Base-by-base conservation (phyloP, 2,113 vertebrate species). In the Grammomys surdaster region DNA sequence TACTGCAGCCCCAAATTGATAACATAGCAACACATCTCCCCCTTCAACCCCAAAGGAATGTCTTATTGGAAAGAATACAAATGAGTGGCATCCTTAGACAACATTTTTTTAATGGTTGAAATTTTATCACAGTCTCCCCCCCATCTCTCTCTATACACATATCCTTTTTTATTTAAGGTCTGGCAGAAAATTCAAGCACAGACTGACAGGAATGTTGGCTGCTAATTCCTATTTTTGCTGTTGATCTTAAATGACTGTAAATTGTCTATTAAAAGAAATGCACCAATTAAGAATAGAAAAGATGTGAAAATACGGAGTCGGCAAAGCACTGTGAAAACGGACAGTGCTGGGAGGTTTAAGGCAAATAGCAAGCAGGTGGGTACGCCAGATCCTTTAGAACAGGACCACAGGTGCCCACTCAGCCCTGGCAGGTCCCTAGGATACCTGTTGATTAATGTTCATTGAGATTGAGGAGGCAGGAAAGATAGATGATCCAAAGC, bases 371-470 rank as follows among this genome's bases (percentile, higher is more conserved):
- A 93, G 95, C 95, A 96, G 70, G 94, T 95, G 82, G 60, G 33
- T 78, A 2, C 81, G 58, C 89, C 31, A n/a, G 76, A 92, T 94
- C 97, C 90, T 93, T 97, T 65, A 54, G 73, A 85, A 69, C 77
- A 88, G 89, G 78, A 89, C 43, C 95, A 6, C 94, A 82, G 95
- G 96, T 97, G 81, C 56, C 88, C 54, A 70, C 73, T 91, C 75
- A 88, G 78, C 63, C 78, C 72, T 76, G 93, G 54, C 96, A 36
- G 80, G 86, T 93, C 90, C 72, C 54, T 13, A 1, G 0, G 2
- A 93, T 96, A 98, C 98, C 97, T 98, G 98, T 98, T 98, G 98
- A 95, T 80, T 9, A 28, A 26, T 22, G 19, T 87, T 80, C 46
- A 93, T 43, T 78, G 91, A 82, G 69, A 69, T 73, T 48, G 86